Evolutionary conservation across 2,888 invertebrate genomes (phyloP), one percentile per base, ranked within the genome.

Genomic region (Apotomis betuletana): DNA sequence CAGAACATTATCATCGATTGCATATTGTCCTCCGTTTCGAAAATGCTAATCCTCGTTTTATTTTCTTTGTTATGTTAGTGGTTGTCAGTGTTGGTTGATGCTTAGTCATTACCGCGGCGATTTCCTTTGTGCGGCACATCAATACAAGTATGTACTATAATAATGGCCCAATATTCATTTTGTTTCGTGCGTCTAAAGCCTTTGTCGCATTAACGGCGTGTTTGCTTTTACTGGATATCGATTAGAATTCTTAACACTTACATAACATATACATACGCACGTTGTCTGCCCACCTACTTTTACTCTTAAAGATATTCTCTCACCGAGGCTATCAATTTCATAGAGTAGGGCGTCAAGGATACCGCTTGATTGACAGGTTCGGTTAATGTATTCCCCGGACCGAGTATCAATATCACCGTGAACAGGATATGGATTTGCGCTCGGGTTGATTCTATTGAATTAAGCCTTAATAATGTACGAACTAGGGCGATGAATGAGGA

Each of bases 331-430:
- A 89, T 90, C 88, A 86, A 89, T 90, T 88, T 87, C 87, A 83
- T 77, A 80, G 81, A 78, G 77, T 76, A 73, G 75, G 77, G 79
- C 83, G 85, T 83, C 86, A 84, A 84, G 87, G 85, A 82, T 85
- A 86, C 84, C 76, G 79, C 80, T 81, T 89, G 89, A 90, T 89
- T 87, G 90, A 89, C 89, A 86, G 85, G 81, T 81, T 84, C 79
- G 82, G 83, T 80, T 83, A 81, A 83, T 81, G 79, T 80, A 81
- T 76, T 73, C 76, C 75, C 75, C 74, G 79, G 75, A 82, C 79
- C 80, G 83, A 46, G 72, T 80, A 83, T 79, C 79, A 62, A 71
- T 71, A 67, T 71, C 75, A 81, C 77, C 80, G 83, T 84, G 83
- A 85, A 85, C 81, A 83, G 85, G 55, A 83, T 86, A 85, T 84